A percentile compares a stretch with the other conserved stretches of the same genome.
Evolutionary conservation across 1,140 invertebrate species (phyloP).

Genomic region (Zaprionus ornatus): DNA sequence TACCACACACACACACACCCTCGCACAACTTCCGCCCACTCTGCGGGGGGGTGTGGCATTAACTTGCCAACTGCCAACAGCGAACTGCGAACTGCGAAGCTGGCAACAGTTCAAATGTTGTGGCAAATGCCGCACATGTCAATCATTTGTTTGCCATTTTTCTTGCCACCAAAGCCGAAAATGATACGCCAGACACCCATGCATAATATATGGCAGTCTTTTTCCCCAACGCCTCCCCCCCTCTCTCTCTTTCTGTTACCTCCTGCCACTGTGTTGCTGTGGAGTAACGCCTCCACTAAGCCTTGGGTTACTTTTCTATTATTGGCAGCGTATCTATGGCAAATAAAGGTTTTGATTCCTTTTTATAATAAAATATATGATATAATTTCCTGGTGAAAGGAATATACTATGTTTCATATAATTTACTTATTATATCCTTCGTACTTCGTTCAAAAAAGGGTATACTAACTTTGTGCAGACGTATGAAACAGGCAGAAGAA

Average conservation of each 20-base stretch:
- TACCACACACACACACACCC: constrained; percentile 21
- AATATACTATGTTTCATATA: no score
- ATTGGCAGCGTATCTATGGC: no score
- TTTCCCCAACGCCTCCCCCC: constrained; percentile 32
- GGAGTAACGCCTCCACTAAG: no score
- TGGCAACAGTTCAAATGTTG: constrained; percentile 52
- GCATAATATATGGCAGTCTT: constrained; percentile 64
- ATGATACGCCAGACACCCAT: constrained; percentile 41
- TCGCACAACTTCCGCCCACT: constrained; percentile 43
- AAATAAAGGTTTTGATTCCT: no score
- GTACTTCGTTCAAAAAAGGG: no score
- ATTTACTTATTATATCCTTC: no score
- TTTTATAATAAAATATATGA: no score
- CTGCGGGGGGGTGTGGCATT: constrained; percentile 33
- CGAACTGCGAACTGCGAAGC: constrained; percentile 13
- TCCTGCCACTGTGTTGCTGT: no score
- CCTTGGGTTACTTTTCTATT: no score
- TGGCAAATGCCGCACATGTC: constrained; percentile 60
- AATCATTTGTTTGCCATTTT: constrained; percentile 79
- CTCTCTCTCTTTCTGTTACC: neutral
- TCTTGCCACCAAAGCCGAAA: constrained; percentile 39
- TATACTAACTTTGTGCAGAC: no score
- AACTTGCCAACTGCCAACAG: constrained; percentile 36
- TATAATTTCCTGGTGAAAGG: no score
- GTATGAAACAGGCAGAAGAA: no score